phyloP scores from a whole-genome alignment of 2,797 vertebrate genomes.

The Acanthiza pusilla region DNA sequence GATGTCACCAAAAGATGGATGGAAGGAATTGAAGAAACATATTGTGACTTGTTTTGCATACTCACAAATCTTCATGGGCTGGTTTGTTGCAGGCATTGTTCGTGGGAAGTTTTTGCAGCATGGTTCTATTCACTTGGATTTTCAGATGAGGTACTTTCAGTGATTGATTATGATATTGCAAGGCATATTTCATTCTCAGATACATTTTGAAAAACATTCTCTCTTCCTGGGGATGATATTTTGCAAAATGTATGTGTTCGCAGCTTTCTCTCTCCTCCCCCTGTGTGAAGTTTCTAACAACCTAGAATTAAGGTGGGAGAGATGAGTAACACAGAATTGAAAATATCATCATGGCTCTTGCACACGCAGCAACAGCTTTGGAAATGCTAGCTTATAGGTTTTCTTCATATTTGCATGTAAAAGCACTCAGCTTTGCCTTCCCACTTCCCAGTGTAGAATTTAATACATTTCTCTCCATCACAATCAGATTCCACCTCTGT shows the following conservation, averaged over 20 bases:
- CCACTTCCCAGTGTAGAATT: not conserved
- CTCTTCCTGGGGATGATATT: slow-evolving; percentile 16
- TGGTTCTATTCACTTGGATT: not conserved
- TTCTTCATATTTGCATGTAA: slow-evolving; percentile 10
- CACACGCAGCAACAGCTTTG: slow-evolving; percentile 31
- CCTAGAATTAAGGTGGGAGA: slow-evolving; percentile 58
- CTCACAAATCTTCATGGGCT: not conserved
- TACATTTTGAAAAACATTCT: not conserved
- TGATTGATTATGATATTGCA: slow-evolving; percentile 22
- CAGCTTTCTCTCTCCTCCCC: slow-evolving; percentile 7
- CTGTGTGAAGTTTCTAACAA: not conserved
- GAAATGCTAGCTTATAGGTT: slow-evolving; percentile 25
- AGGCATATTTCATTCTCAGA: slow-evolving; percentile 4
- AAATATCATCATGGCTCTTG: slow-evolving; percentile 26
- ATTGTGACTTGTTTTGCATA: not conserved
- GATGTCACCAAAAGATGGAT: not conserved
- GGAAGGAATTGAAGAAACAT: not conserved
- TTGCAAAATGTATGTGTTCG: not conserved
- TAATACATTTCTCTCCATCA: not conserved
- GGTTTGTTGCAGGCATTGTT: not conserved
- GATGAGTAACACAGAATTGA: slow-evolving; percentile 36
- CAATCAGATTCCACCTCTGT: not conserved
- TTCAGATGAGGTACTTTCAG: slow-evolving; percentile 20
- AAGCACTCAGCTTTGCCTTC: not conserved
- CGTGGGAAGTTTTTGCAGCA: not conserved